Evolutionary conservation across 2,113 vertebrate genomes (phyloP).

Genomic region (Anoplopoma fimbria): DNA sequence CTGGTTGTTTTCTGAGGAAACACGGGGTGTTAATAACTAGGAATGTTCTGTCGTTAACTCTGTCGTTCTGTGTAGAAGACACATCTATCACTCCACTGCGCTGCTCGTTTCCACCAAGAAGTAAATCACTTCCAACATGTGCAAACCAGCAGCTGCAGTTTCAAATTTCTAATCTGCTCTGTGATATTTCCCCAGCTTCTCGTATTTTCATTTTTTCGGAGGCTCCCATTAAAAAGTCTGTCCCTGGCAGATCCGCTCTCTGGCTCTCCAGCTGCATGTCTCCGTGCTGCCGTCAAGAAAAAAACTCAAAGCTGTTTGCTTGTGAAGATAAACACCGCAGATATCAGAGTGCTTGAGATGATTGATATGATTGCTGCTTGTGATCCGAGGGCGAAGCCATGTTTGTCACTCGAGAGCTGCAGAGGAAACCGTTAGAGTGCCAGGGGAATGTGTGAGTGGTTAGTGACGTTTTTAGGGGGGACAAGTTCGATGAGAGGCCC

Average conservation of each 20-base stretch:
- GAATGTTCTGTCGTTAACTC: neutral
- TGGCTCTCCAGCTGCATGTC: conserved; percentile 43
- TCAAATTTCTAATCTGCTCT: conserved; percentile 52
- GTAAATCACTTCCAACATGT: conserved; percentile 41
- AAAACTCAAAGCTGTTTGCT: conserved; percentile 66
- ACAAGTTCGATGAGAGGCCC: neutral
- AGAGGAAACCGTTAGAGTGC: neutral
- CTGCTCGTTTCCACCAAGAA: conserved; percentile 39
- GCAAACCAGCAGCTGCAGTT: conserved; percentile 56
- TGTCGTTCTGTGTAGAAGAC: neutral
- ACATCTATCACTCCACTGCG: conserved; percentile 5
- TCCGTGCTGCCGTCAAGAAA: conserved; percentile 30
- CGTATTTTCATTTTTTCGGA: conserved; percentile 46
- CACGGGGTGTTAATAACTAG: neutral
- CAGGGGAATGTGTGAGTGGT: conserved; percentile 16
- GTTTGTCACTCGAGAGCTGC: conserved; percentile 18
- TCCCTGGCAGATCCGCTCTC: conserved; percentile 42
- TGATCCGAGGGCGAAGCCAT: conserved; percentile 39
- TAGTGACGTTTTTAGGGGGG: conserved; percentile 18
- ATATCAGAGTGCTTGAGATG: conserved; percentile 61
- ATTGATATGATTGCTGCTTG: conserved; percentile 62
- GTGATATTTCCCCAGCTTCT: conserved; percentile 56
- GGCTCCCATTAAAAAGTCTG: conserved; percentile 53
- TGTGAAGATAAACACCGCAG: conserved; percentile 49
- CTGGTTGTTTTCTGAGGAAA: conserved; percentile 4